Conservation (phyloP, 64 coral and sea anemone genomes). For the Porites lutea region DNA sequence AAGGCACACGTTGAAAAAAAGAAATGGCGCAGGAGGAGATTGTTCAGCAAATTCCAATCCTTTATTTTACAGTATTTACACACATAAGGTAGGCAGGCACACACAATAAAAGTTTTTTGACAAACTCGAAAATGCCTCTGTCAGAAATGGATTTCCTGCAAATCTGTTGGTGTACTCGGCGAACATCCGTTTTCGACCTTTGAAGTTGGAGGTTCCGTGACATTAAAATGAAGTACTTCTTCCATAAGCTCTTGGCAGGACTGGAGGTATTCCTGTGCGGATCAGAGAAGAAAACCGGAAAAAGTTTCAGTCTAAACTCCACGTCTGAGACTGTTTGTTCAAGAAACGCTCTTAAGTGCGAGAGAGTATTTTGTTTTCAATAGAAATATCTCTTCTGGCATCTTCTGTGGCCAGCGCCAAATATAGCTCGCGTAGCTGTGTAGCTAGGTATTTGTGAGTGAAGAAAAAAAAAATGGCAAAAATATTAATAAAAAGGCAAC, state of each 20-base stretch:
- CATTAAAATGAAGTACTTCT: constrained; percentile 93
- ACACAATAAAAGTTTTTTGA: constrained; percentile 13
- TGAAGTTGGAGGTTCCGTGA: constrained; percentile 45
- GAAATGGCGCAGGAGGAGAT: neutral
- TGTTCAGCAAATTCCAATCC: constrained; percentile 27
- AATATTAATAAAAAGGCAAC: too few relatives aligned
- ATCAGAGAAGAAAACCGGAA: constrained; percentile 5
- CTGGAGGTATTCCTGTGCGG: constrained; percentile 87
- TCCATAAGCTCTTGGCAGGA: constrained; percentile 96
- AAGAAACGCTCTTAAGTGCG: neutral
- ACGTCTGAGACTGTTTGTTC: neutral
- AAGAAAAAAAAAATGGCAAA: too few relatives aligned
- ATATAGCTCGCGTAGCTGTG: too few relatives aligned
- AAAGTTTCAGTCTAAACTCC: neutral
- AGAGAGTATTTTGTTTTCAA: neutral
- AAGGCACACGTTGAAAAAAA: constrained; percentile 18
- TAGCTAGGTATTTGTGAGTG: too few relatives aligned
- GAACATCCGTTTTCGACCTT: constrained; percentile 63
- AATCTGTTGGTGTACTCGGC: constrained; percentile 95
- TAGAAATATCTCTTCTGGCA: neutral
- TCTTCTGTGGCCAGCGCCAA: too few relatives aligned
- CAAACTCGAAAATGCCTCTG: constrained; percentile 16
- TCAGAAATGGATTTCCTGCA: constrained; percentile 98
- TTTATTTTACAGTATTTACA: constrained; percentile 76
- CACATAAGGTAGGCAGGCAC: constrained; percentile 20